These are phyloP conservation scores for Byasa hedistus DNA, from an alignment of 2,888 invertebrate genomes.

Conservation along the genomic window DNA sequence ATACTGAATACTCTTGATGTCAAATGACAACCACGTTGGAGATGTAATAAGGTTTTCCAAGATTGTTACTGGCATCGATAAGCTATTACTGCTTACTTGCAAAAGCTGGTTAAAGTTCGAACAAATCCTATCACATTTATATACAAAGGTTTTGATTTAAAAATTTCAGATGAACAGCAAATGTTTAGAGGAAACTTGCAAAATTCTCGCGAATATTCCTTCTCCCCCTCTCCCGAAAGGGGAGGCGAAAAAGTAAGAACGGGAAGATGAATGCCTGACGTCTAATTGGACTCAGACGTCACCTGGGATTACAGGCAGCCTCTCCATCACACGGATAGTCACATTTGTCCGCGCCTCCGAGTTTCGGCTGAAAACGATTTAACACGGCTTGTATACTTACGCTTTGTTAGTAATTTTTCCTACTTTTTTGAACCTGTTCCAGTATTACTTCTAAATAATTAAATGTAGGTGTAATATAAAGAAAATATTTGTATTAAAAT, in stretches of 20 bases:
- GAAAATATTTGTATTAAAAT: too few species aligned
- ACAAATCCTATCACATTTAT: too few species aligned
- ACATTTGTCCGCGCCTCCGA: conserved; percentile 66
- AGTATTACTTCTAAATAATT: too few species aligned
- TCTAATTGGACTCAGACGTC: conserved; percentile 70
- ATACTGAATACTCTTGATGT: too few species aligned
- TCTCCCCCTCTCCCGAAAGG: conserved; percentile 39
- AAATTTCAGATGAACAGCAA: too few species aligned
- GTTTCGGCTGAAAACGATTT: conserved; percentile 37
- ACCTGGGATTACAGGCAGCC: conserved; percentile 61
- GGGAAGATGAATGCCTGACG: conserved; percentile 72
- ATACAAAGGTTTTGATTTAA: too few species aligned
- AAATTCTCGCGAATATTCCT: conserved; percentile 48
- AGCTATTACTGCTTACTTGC: too few species aligned
- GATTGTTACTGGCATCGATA: too few species aligned
- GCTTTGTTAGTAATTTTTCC: not conserved
- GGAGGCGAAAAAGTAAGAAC: conserved; percentile 40
- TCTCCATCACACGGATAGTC: conserved; percentile 60
- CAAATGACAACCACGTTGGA: too few species aligned
- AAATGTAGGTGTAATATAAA: too few species aligned
- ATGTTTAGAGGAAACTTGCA: conserved; percentile 19
- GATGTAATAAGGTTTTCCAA: too few species aligned
- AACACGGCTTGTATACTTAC: conserved; percentile 28
- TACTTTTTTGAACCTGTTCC: not conserved
- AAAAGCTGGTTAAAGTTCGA: too few species aligned